Evolutionary conservation across 2,888 invertebrate genomes (phyloP), one percentile per base, ranked within the genome.

Genomic region (Pandemis corylana): DNA sequence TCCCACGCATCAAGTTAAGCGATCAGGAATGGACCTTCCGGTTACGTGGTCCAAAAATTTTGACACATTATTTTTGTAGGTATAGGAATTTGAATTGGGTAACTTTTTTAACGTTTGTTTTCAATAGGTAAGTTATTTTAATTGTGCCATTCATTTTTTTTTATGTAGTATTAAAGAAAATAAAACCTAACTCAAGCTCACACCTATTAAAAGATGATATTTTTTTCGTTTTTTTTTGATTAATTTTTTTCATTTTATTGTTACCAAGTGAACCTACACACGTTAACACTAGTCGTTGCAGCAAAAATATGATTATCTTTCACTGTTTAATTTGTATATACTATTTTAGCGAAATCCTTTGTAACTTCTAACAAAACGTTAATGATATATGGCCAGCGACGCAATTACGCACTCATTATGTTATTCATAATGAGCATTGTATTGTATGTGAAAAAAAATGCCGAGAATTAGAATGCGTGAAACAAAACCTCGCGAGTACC

Each of bases 381-480:
- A 56, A 84, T 84, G 81, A 79, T 86, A 87, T 84, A 85, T 85
- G 79, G 80, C 78, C 79, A 77, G 78, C 79, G 78, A 82, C 80
- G 82, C 86, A 87, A 89, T 88, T 87, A 83, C 74, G 13, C 79
- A 82, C 83, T 84, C 83, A 84, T 87, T 83, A 85, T 86, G 80
- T 81, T 82, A 80, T 80, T 89, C 86, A 88, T 88, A 87, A 86
- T 81, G 80, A 85, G 81, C 85, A 87, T 89, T 89, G 86, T 90
- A 88, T 85, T 82, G 84, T 86, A 83, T 86, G 84, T 85, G 83
- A 49, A 36, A 72, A 62, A 77, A 84, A 89, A 89, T 87, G 88
- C 86, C 80, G 82, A 83, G 81, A 89, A 86, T 86, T 89, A 88
- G 86, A 90, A 85, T 89, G 88, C 87, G 86, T 87, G 86, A 87